Base-by-base conservation (phyloP, 1,140 invertebrate species). In the Scaptomyza graminum region DNA sequence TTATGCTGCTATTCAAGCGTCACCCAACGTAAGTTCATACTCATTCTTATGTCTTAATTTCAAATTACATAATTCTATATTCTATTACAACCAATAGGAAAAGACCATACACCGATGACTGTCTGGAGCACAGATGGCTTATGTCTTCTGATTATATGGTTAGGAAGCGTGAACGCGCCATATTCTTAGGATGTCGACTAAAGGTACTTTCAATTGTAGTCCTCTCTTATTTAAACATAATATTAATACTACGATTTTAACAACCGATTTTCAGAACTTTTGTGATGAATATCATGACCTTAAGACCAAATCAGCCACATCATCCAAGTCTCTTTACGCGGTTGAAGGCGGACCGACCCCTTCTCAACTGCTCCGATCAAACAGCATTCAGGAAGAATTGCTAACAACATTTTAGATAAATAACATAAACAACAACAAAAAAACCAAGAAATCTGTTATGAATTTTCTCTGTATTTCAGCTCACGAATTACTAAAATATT, bases 121-220 rank as follows among this genome's bases (percentile, higher is more conserved):
- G 97, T 82, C 94, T 97, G 80, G 97, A 99, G 89, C 97, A 99
- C 92, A 95, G 97, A 91, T 99, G 98, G 98, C 93, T 99, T 13
- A 93, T 96, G 67, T 95, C 96, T 3, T 96, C 96, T 2, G 97
- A 99, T 90, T 97, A 95, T 88, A 98, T 99, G 95, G 96, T 97
- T 56, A 97, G 96, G 92, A 97, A 97, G 90, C 93, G 98, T 39
- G 97, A 99, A 91, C 93, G 97, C 70, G 95, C 97, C n/a, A 93
- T 96, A 49, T 98, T 98, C 92, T 92, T 96, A 28, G 96, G 96
- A 28, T 96, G 95, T 89, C 94, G 95, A 84, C 93, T 98, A 28
- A 96, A 96, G 93, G 94, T 95, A 92, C 18, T 22, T 22, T 22
- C 4, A 22, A 3, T 22, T 22, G 0, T 22, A 22, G 2, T 22